Evolutionary conservation across 1,140 invertebrate genomes (phyloP).

Genomic region (Babylonia areolata): DNA sequence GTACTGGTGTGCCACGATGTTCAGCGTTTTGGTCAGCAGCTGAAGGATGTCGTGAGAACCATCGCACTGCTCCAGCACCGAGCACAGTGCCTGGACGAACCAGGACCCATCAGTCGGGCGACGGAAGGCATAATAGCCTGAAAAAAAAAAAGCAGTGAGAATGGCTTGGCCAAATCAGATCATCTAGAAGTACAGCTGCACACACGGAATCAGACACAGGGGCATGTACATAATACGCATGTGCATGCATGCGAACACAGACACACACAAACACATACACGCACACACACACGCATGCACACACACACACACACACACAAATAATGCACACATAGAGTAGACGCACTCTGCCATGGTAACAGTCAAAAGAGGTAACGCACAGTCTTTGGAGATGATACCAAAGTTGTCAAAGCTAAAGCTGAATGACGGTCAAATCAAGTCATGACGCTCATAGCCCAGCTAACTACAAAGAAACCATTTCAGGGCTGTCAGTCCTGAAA

Average conservation of each 20-base stretch:
- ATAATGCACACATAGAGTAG: no score
- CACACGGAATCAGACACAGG: no score
- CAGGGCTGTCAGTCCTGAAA: no score
- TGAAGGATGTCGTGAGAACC: slow-evolving; percentile 84
- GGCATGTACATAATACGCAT: no score
- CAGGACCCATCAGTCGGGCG: slow-evolving; percentile 91
- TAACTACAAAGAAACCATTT: no score
- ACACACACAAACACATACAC: neutral
- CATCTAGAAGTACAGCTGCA: neutral
- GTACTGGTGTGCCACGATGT: slow-evolving; percentile 89
- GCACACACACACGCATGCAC: neutral
- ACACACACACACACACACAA: slow-evolving; percentile 23
- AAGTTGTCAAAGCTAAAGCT: no score
- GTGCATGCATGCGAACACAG: neutral
- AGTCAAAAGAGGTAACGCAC: no score
- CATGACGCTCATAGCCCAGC: no score
- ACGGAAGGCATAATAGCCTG: slow-evolving; percentile 94
- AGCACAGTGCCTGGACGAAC: slow-evolving; percentile 94
- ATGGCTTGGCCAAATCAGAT: neutral
- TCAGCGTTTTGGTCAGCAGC: slow-evolving; percentile 90
- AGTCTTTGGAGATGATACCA: no score
- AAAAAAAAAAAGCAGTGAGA: slow-evolving; percentile 8
- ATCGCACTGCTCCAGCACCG: slow-evolving; percentile 81
- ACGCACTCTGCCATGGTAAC: no score
- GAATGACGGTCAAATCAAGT: no score